phyloP scores from a whole-genome alignment of 2,888 invertebrate species.

The Tenthredo notha region DNA sequence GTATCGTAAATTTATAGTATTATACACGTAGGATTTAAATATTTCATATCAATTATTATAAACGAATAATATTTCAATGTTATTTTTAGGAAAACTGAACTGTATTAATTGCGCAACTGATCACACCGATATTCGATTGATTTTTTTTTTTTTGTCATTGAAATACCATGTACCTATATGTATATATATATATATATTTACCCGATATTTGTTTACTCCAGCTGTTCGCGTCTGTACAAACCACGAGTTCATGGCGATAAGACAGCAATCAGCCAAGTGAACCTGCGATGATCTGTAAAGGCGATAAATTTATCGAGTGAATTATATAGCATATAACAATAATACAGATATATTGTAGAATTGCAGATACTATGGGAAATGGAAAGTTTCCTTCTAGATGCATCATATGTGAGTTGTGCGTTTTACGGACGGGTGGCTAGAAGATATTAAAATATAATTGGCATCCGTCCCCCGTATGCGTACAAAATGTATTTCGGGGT shows the following conservation, averaged over 20 bases:
- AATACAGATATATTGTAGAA: neutral
- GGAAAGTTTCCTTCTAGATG: constrained; percentile 10
- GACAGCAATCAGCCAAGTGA: neutral
- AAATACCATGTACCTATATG: neutral
- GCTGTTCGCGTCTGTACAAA: constrained; percentile 2
- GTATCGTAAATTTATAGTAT: neutral
- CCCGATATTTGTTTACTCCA: neutral
- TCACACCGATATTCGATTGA: neutral
- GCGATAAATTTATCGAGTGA: neutral
- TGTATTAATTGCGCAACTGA: neutral
- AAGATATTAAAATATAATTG: constrained; percentile 77
- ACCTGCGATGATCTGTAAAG: neutral
- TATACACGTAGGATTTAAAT: neutral
- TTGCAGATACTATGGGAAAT: neutral
- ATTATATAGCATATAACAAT: neutral
- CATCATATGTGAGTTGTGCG: neutral
- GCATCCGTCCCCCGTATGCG: constrained; percentile 74
- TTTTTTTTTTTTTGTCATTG: neutral
- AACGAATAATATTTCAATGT: neutral
- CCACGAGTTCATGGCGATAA: neutral
- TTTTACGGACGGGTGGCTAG: constrained; percentile 22
- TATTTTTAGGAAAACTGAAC: neutral
- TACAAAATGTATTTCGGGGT: constrained; percentile 67
- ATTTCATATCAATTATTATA: neutral
- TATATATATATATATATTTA: neutral